These are phyloP conservation scores for Crotophaga sulcirostris DNA, from an alignment of 2,113 vertebrate species.

Conservation along the genomic window DNA sequence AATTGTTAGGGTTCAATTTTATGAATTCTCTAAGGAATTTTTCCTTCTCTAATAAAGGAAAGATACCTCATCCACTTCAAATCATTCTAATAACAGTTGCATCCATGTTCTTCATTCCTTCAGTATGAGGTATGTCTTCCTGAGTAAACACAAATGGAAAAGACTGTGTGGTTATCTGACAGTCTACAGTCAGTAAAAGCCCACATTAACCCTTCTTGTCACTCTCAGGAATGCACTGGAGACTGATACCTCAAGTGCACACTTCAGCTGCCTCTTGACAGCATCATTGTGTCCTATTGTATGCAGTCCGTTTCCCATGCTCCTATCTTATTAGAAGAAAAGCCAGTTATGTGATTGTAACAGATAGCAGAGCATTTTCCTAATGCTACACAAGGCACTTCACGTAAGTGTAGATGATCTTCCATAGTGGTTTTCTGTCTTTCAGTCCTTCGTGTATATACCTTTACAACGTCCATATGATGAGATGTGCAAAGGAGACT, in stretches of 20 bases:
- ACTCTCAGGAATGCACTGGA: not conserved
- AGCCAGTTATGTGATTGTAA: not conserved
- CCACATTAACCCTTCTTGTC: not conserved
- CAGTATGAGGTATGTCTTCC: not conserved
- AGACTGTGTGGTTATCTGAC: not conserved
- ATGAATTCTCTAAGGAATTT: not conserved
- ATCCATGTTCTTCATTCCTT: not conserved
- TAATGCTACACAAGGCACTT: not conserved
- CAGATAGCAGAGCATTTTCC: not conserved
- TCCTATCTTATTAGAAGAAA: not conserved
- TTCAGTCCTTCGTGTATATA: not conserved
- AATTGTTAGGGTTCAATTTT: not conserved
- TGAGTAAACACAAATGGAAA: not conserved
- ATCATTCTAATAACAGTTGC: not conserved
- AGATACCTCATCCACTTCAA: not conserved
- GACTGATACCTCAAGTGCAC: not conserved
- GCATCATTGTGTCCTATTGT: not conserved
- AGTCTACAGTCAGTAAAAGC: not conserved
- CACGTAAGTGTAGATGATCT: not conserved
- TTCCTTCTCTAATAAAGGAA: not conserved
- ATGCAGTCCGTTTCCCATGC: not conserved
- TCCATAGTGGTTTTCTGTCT: not conserved
- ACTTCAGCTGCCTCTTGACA: not conserved
- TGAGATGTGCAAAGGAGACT: not conserved
- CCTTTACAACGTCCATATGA: not conserved